Evolutionary conservation across 1,140 invertebrate species (phyloP), one percentile per base, ranked within the genome.

Genomic region (Drosophila mojavensis): DNA sequence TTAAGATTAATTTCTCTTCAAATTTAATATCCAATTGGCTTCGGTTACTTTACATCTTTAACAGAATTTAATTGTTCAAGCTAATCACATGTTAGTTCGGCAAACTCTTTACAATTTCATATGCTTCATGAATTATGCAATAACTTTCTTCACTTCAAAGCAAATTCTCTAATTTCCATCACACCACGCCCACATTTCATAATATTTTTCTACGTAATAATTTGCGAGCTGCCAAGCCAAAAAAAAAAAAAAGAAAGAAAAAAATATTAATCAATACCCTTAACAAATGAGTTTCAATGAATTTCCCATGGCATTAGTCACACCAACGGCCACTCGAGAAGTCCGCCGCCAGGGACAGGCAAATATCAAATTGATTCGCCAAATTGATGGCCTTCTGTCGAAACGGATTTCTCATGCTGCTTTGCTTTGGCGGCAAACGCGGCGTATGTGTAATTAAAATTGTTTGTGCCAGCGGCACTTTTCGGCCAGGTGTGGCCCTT

Each of bases 401-500:
- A 56, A 62, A 41, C 28, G 51, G 43, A 50, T 68, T 68, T 62
- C 61, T 64, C 68, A 58, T 58, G 56, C 56, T 58, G 56, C 56
- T 47, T 17, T 65, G 74, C 65, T 67, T 66, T 58, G 67, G 43
- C 60, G 71, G 76, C 77, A 41, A 61, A 79, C 55, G 62, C 78
- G 50, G 47, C 67, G 64, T 62, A 62, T 69, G 51, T 56, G 81
- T 86, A 67, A 83, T 83, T 79, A 83, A 83, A 79, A 83, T 74
- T 62, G n/a, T 47, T 47, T 48, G 3, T 24, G 83, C 83, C 64
- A 45, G 62, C 65, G 83, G 83, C 79, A 55, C 73, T 80, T 80
- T 11, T 88, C 71, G 79, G 68, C 79, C 83, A 86, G 83, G 83
- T 86, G 83, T 88, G 83, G 83, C 83, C 84, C 83, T 88, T 86